phyloP scores from a whole-genome alignment of 2,797 vertebrate genomes.

The Schizothorax lantsangensis region DNA sequence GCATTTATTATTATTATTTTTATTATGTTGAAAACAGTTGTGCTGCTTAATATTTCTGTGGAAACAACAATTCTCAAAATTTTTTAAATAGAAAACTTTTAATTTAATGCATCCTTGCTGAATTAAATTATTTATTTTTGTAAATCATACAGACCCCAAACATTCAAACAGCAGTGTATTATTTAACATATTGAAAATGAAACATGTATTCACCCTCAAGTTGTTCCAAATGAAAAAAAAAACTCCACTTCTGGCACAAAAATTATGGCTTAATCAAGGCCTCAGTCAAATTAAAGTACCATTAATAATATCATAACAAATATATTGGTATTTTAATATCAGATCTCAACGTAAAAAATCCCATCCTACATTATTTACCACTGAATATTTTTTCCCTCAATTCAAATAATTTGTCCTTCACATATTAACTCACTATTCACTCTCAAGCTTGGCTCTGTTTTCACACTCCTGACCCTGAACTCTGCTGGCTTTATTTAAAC shows the following conservation, averaged over 20 bases:
- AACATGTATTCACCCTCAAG: background rate
- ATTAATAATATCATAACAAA: background rate
- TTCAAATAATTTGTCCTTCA: background rate
- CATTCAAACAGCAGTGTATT: background rate
- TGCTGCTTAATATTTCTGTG: background rate
- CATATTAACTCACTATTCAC: background rate
- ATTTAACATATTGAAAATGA: background rate
- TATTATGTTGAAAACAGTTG: background rate
- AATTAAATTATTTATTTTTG: background rate
- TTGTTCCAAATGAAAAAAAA: background rate
- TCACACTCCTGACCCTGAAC: background rate
- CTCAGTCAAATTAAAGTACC: background rate
- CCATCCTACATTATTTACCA: background rate
- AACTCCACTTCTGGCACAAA: background rate
- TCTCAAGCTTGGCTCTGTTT: background rate
- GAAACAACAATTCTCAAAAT: background rate
- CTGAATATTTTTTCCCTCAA: background rate
- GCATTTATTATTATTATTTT: background rate
- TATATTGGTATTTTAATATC: background rate
- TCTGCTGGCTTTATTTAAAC: constrained; percentile 24
- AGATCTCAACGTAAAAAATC: background rate
- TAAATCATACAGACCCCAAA: background rate
- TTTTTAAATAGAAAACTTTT: background rate
- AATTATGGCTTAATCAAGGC: background rate
- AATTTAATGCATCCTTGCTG: background rate